phyloP scores from a whole-genome alignment of 2,888 invertebrate species.

The Himalopsyche japonica region DNA sequence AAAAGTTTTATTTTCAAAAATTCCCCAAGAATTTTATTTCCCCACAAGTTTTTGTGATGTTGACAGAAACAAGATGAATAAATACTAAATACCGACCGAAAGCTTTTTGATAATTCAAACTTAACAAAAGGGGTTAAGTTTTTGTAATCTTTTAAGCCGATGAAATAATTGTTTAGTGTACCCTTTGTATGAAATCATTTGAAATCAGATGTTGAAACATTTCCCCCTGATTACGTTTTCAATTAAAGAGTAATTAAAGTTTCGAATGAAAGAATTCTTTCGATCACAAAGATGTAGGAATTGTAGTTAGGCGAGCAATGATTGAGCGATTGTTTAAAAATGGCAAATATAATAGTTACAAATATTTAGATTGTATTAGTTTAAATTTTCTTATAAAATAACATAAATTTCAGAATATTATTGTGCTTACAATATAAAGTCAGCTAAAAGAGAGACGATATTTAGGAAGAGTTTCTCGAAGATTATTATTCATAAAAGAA shows the following conservation, averaged over 20 bases:
- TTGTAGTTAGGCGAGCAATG: background rate
- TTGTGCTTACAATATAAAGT: too few species aligned
- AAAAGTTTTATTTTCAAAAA: too few species aligned
- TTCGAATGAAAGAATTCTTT: conserved; percentile 10
- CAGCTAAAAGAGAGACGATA: too few species aligned
- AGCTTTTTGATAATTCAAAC: background rate
- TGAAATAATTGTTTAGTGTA: background rate
- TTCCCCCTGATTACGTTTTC: conserved; percentile 25
- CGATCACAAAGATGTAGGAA: background rate
- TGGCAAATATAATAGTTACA: too few species aligned
- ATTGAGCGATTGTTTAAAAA: background rate
- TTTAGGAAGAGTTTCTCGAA: too few species aligned
- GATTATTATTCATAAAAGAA: too few species aligned
- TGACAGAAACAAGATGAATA: too few species aligned
- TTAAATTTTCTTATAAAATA: too few species aligned
- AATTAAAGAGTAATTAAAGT: conserved; percentile 31
- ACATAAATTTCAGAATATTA: too few species aligned
- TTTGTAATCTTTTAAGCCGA: background rate
- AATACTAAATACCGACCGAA: background rate
- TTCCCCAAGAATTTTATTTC: too few species aligned
- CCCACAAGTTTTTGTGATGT: too few species aligned
- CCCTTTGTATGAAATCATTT: background rate
- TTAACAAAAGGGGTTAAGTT: background rate
- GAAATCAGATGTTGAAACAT: conserved; percentile 10
- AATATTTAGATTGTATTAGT: too few species aligned